Percentiles rank a stretch among this genome's conserved stretches.
These are phyloP conservation scores for Coturnix japonica DNA, from an alignment of 2,113 vertebrate genomes.

Conservation along the genomic window DNA sequence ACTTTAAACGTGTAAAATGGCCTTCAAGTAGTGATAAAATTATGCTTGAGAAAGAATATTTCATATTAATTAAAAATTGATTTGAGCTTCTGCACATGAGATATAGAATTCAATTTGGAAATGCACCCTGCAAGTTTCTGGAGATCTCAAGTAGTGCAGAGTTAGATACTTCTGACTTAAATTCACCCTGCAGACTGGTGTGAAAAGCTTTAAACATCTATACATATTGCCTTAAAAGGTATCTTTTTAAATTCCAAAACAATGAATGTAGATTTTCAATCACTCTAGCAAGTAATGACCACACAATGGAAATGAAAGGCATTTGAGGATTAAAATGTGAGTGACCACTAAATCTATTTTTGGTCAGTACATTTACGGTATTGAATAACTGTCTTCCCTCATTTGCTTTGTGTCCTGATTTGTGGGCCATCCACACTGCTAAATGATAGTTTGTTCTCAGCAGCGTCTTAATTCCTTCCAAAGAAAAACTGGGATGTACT, in stretches of 20 bases:
- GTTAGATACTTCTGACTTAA: background rate
- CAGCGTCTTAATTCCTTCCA: background rate
- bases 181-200: background rate
- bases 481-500: background rate
- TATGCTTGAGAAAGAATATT: background rate
- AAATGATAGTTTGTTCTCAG: background rate
- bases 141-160: background rate
- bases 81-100: background rate
- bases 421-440: background rate
- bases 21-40: background rate
- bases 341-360: conserved; percentile 51
- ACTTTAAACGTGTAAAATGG: background rate
- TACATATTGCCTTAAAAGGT: background rate
- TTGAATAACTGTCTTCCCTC: background rate
- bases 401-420: background rate
- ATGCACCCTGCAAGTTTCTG: background rate
- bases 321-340: conserved; percentile 2
- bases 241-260: background rate
- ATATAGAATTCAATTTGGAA: background rate
- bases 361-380: background rate
- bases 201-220: background rate
- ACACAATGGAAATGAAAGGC: background rate
- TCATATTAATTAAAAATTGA: background rate
- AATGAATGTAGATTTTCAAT: conserved; percentile 5
- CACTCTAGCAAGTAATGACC: background rate